Conservation (phyloP, 2,113 vertebrate genomes). For the Mus musculus region GRCm39 chr9:9584501-9585000, state of each 20-base stretch:
- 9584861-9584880: constrained; percentile 43
- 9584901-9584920: constrained; percentile 78
- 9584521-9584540: constrained; percentile 7
- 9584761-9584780: constrained; percentile 38
- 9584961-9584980: constrained; percentile 52
- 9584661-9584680: constrained; percentile 4
- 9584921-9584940: constrained; percentile 70
- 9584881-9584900: constrained; percentile 67
- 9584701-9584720: constrained; percentile 44
- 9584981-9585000: constrained; percentile 45
- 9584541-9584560: not conserved
- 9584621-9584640: not conserved
- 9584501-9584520: not conserved
- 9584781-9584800: constrained; percentile 10
- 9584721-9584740: constrained; percentile 35
- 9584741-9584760: not conserved
- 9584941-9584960: constrained; percentile 68
- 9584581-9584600: not conserved
- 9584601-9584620: not conserved
- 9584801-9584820: constrained; percentile 40
- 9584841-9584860: constrained; percentile 54
- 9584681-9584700: not conserved
- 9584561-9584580: not conserved
- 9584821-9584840: constrained; percentile 12
- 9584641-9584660: not conserved